A percentile compares a stretch with the other conserved stretches of the same genome.
Evolutionary conservation across 2,888 invertebrate genomes (phyloP).

Genomic region (Caenorhabditis zanzibari): DNA sequence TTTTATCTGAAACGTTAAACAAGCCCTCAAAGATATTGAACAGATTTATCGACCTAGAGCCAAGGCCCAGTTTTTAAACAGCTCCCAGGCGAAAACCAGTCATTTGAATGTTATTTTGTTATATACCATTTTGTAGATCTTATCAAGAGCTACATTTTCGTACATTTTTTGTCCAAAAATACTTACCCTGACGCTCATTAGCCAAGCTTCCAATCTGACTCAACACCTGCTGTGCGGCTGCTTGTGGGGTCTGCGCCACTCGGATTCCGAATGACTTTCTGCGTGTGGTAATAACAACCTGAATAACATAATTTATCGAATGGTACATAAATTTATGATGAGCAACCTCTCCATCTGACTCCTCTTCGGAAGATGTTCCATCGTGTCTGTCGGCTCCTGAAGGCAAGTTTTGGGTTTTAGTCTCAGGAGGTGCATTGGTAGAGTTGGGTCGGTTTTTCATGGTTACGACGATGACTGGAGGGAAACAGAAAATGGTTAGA

Average conservation of each 20-base stretch:
- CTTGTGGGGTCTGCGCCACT: constrained; percentile 67
- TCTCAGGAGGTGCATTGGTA: too few relatives aligned
- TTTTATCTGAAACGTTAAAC: too few relatives aligned
- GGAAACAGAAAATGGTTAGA: not conserved
- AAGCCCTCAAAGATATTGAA: too few relatives aligned
- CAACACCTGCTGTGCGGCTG: constrained; percentile 68
- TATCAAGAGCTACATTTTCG: too few relatives aligned
- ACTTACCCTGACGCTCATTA: constrained; percentile 65
- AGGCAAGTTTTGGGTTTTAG: not conserved
- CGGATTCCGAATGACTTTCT: constrained; percentile 63
- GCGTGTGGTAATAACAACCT: constrained; percentile 55
- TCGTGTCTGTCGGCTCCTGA: constrained; percentile 54
- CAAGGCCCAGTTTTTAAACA: too few relatives aligned
- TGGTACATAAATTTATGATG: too few relatives aligned
- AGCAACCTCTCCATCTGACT: constrained; percentile 72
- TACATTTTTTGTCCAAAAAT: too few relatives aligned
- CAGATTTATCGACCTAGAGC: too few relatives aligned
- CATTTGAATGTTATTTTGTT: too few relatives aligned
- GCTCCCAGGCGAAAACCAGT: too few relatives aligned
- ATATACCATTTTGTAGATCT: too few relatives aligned
- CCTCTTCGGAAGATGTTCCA: constrained; percentile 70
- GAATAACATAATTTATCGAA: not conserved
- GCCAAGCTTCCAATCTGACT: constrained; percentile 70
- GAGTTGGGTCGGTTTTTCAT: constrained; percentile 21
- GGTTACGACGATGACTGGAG: constrained; percentile 47